Evolutionary conservation across 2,888 invertebrate species (phyloP).

Genomic region (Ophonus ardosiacus): DNA sequence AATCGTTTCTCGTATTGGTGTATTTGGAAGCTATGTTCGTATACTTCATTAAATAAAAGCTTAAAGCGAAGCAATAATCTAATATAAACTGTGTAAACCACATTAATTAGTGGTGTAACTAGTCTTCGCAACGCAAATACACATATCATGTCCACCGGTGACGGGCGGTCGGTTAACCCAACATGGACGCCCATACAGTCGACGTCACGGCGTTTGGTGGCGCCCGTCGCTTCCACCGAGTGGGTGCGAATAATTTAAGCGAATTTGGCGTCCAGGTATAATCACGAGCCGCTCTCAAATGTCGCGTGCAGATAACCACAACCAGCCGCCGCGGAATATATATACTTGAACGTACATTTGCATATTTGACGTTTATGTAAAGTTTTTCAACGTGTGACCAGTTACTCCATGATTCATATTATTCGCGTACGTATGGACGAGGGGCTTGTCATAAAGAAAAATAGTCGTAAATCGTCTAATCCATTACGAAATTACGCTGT

Average conservation of each 20-base stretch:
- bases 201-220: background rate
- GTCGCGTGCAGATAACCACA: conserved; percentile 49
- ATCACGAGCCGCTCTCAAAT: conserved; percentile 41
- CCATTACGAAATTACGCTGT: conserved; percentile 50
- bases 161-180: conserved; percentile 9
- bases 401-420: conserved; percentile 41
- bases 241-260: conserved; percentile 4
- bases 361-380: conserved; percentile 53
- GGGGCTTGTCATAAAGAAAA: conserved; percentile 46
- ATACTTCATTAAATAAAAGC: background rate
- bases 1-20: too few species aligned
- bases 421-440: conserved; percentile 31
- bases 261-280: conserved; percentile 23
- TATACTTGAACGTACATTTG: conserved; percentile 38
- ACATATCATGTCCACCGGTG: background rate
- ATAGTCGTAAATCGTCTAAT: conserved; percentile 48
- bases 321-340: conserved; percentile 17
- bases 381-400: conserved; percentile 15
- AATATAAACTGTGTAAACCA: background rate
- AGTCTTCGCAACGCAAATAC: background rate
- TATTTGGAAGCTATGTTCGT: too few species aligned
- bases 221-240: background rate
- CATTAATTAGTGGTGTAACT: background rate
- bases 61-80: background rate
- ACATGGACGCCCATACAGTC: too few species aligned